These are phyloP conservation scores for Hemibagrus wyckioides DNA, from an alignment of 2,113 vertebrate genomes.

Conservation along the genomic window DNA sequence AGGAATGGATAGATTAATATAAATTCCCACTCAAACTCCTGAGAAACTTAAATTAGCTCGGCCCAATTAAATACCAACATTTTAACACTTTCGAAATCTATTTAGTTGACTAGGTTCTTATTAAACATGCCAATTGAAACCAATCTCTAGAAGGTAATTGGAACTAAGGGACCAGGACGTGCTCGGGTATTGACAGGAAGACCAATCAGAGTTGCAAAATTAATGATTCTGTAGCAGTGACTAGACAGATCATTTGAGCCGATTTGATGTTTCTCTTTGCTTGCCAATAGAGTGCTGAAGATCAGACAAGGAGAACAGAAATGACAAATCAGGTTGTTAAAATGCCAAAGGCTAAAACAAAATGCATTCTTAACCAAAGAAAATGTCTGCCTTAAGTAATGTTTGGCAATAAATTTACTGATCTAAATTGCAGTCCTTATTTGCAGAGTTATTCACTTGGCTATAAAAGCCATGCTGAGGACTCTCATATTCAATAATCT, in stretches of 20 bases:
- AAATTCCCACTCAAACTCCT: not conserved
- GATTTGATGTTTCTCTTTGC: constrained; percentile 27
- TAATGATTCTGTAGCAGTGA: constrained; percentile 11
- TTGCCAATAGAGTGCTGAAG: not conserved
- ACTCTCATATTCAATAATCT: not conserved
- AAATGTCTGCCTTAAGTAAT: not conserved
- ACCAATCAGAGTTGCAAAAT: constrained; percentile 33
- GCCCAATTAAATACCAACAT: constrained; percentile 20
- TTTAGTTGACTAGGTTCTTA: constrained; percentile 22
- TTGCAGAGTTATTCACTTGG: not conserved
- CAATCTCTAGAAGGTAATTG: constrained; percentile 10
- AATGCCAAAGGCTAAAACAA: not conserved
- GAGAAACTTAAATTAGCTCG: constrained; percentile 19
- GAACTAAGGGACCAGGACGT: constrained; percentile 15
- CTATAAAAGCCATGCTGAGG: not conserved
- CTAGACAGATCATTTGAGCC: not conserved
- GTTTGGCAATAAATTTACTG: not conserved
- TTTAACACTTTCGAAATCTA: constrained; percentile 18
- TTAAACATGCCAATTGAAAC: constrained; percentile 9
- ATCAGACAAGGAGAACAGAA: not conserved
- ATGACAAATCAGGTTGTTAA: not conserved
- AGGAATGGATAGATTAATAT: not conserved
- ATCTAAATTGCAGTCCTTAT: not conserved
- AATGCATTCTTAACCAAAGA: not conserved
- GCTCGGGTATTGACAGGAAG: constrained; percentile 38